phyloP scores from a whole-genome alignment of 2,888 invertebrate species.

The Trichogramma dendrolimi region DNA sequence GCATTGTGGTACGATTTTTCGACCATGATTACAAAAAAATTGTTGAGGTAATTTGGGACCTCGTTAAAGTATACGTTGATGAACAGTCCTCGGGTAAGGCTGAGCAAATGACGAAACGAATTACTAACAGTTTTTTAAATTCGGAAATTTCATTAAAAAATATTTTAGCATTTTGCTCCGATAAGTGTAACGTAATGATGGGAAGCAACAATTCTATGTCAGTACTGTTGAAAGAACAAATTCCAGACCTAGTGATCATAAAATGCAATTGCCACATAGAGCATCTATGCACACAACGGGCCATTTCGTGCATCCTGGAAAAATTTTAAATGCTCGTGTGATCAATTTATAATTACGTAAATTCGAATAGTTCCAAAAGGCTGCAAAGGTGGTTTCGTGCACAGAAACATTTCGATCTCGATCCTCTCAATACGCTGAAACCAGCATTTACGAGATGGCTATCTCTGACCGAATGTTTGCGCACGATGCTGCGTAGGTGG shows the following conservation, averaged over 20 bases:
- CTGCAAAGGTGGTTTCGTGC: background rate
- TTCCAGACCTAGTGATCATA: background rate
- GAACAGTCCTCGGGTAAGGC: background rate
- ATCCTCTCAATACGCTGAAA: background rate
- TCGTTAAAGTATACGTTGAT: background rate
- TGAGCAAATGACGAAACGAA: background rate
- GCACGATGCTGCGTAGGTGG: background rate
- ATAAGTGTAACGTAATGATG: conserved; percentile 4
- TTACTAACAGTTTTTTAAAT: background rate
- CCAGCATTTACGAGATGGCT: background rate
- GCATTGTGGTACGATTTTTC: conserved; percentile 3
- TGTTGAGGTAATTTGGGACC: background rate
- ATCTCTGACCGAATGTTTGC: background rate
- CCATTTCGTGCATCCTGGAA: too few relatives aligned
- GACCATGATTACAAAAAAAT: background rate
- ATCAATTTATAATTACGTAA: background rate
- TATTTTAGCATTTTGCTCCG: background rate
- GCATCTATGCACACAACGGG: background rate
- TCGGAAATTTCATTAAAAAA: conserved; percentile 1
- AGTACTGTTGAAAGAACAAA: background rate
- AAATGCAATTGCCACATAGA: conserved; percentile 9
- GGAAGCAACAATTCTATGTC: background rate
- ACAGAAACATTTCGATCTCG: background rate
- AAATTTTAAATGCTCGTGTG: too few relatives aligned
- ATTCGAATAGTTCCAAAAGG: background rate